Evolutionary conservation across 1,140 invertebrate genomes (phyloP), one percentile per base, ranked within the genome.

Genomic region (Hylaeus anthracinus): DNA sequence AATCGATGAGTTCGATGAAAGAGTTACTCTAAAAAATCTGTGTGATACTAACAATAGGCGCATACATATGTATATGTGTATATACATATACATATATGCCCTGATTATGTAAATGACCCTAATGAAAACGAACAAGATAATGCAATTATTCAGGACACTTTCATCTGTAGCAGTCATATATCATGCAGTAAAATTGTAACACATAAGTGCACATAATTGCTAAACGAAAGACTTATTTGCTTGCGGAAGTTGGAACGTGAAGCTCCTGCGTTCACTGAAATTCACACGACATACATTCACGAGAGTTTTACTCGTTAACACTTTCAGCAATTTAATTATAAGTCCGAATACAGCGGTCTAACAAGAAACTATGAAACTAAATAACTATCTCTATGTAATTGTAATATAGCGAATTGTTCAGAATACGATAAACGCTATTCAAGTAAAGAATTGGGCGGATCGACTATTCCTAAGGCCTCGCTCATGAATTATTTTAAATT

Each of bases 391-490:
- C 55, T 85, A 90, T 83, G 10, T 55, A 88, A 86, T 85, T 72
- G 74, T 85, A 90, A 77, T 89, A 86, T 87, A 79, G 79, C 81
- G 83, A 85, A 83, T 87, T 88, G 82, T 67, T 88, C 77, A 39
- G 65, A 91, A 85, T 90, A 86, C 81, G 82, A 83, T 90, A 90
- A 26, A 87, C 65, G 76, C 83, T 84, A 87, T 84, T 48, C 73
- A 83, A 84, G 72, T 84, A 84, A 75, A 84, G 81, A 86, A 82
- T 92, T 93, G 92, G 93, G 93, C 92, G 92, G 92, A 93, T 93
- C 89, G 89, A 92, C 92, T 93, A 93, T 89, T 91, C 89, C 93
- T 93, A 93, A 93, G 93, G 93, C 93, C 93, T 93, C 93, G 84
- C 93, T 93, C 90, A 92, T 92, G 82, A 92, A 92, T 92, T 86